Evolutionary conservation across 1,140 invertebrate species (phyloP).

Genomic region (Helicoverpa armigera): DNA sequence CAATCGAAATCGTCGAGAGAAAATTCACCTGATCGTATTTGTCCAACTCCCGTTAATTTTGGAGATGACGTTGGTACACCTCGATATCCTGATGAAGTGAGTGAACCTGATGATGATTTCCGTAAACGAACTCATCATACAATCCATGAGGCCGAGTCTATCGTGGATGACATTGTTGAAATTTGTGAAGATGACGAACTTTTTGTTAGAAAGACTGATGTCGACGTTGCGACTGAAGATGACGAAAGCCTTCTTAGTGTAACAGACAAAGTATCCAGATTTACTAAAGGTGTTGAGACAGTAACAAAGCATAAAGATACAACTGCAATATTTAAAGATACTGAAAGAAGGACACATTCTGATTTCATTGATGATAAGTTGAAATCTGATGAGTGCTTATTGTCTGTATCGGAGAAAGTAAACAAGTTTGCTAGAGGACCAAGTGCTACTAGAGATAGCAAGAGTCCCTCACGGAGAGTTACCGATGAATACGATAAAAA

Average conservation of each 20-base stretch:
- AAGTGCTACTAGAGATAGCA: slow-evolving; percentile 66
- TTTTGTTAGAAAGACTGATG: slow-evolving; percentile 69
- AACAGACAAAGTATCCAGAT: slow-evolving; percentile 87
- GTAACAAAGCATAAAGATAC: slow-evolving; percentile 71
- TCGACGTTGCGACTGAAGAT: slow-evolving; percentile 66
- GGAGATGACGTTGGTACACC: slow-evolving; percentile 88
- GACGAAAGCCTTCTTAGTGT: slow-evolving; percentile 84
- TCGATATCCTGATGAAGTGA: slow-evolving; percentile 90
- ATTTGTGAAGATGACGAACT: slow-evolving; percentile 85
- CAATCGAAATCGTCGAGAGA: slow-evolving; percentile 91
- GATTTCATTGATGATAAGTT: slow-evolving; percentile 74
- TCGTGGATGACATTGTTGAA: slow-evolving; percentile 86
- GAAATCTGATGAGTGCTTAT: slow-evolving; percentile 85
- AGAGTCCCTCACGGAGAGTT: slow-evolving; percentile 74
- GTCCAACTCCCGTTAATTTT: slow-evolving; percentile 88
- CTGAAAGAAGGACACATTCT: slow-evolving; percentile 70
- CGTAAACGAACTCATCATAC: slow-evolving; percentile 75
- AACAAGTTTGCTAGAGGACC: slow-evolving; percentile 86
- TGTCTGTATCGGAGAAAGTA: slow-evolving; percentile 89
- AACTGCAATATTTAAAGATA: slow-evolving; percentile 71
- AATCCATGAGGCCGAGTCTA: slow-evolving; percentile 83
- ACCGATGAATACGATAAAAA: slow-evolving; percentile 81
- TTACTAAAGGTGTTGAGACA: slow-evolving; percentile 77
- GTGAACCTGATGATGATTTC: slow-evolving; percentile 90
- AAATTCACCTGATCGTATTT: slow-evolving; percentile 89